phyloP scores from a whole-genome alignment of 2,113 vertebrate genomes.

The Takifugu flavidus region DNA sequence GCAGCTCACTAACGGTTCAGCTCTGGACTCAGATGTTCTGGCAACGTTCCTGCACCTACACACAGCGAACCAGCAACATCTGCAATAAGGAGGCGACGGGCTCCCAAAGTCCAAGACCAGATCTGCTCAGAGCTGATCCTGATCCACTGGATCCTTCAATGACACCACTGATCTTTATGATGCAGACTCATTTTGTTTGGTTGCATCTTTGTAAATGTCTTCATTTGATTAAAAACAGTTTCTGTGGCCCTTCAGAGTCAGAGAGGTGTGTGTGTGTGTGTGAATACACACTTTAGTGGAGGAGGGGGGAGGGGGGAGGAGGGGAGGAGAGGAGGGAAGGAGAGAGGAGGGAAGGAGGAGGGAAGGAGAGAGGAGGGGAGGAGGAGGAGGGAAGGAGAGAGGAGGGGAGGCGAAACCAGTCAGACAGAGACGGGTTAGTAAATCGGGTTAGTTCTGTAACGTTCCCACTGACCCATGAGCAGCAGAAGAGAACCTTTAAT shows the following conservation, averaged over 20 bases:
- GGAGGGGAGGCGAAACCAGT: constrained; percentile 52
- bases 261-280: constrained; percentile 4
- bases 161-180: constrained; percentile 20
- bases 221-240: constrained; percentile 72
- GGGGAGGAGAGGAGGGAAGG: no score
- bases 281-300: background rate
- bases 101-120: constrained; percentile 19
- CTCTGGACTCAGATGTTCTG: no score
- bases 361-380: no score
- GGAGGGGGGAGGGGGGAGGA: no score
- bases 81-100: constrained; percentile 4
- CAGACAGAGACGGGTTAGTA: no score
- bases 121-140: no score
- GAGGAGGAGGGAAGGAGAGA: constrained; percentile 63
- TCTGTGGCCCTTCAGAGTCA: constrained; percentile 64
- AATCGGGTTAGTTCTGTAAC: no score
- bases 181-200: constrained; percentile 55
- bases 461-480: no score
- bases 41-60: no score
- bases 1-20: no score
- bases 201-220: constrained; percentile 72
- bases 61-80: no score
- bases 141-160: background rate
- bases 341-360: constrained; percentile 35
- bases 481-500: no score